These are phyloP conservation scores for Polyergus mexicanus DNA, from an alignment of 1,140 invertebrate genomes.

Conservation along the genomic window DNA sequence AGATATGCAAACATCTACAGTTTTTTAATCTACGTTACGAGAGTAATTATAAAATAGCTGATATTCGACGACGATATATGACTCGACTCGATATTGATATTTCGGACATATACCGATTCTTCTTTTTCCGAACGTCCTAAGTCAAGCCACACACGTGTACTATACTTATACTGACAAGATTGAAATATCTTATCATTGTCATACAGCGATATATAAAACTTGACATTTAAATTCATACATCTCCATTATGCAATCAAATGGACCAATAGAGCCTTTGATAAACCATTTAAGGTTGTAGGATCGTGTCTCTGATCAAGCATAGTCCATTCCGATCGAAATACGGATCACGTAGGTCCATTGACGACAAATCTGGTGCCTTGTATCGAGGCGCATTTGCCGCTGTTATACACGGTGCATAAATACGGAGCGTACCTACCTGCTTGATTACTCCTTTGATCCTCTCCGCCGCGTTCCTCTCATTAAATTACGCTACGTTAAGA, in stretches of 20 bases:
- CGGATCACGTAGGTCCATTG: constrained; percentile 3
- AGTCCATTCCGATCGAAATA: constrained; percentile 42
- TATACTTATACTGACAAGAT: neutral
- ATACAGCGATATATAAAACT: neutral
- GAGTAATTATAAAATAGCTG: neutral
- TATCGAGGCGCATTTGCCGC: constrained; percentile 18
- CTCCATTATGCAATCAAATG: neutral
- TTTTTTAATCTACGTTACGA: neutral
- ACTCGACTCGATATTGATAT: neutral
- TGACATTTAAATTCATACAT: neutral
- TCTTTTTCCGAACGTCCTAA: neutral
- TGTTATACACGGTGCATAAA: constrained; percentile 17
- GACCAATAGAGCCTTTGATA: neutral
- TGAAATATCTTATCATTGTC: neutral
- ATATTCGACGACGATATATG: neutral
- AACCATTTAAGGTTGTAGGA: constrained; percentile 1
- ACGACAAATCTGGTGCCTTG: constrained; percentile 2
- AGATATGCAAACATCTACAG: neutral
- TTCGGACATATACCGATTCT: neutral
- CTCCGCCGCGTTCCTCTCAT: constrained; percentile 18
- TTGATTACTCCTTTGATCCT: constrained; percentile 55
- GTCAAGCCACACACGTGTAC: constrained; percentile 7
- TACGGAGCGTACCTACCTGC: constrained; percentile 10
- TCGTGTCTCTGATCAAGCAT: constrained; percentile 13
- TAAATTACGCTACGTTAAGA: constrained; percentile 40